Percentiles rank a stretch among this genome's conserved stretches.
phyloP scores from a whole-genome alignment of 1,140 invertebrate genomes.

The Hormaphis cornu region DNA sequence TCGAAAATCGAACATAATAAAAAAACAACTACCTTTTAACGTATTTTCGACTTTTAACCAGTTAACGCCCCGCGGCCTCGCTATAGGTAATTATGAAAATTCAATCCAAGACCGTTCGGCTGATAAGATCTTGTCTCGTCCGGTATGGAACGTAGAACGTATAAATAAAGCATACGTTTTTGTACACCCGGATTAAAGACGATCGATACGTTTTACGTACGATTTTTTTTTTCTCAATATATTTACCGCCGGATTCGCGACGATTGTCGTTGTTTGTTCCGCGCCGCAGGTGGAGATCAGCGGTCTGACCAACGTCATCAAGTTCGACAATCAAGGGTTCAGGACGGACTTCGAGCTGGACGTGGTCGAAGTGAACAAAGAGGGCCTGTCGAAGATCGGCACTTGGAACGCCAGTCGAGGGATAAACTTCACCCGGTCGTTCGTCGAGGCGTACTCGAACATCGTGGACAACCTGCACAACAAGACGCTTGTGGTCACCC shows the following conservation, averaged over 20 bases:
- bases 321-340: conserved; percentile 89
- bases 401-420: conserved; percentile 81
- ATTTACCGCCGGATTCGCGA: not conserved
- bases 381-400: conserved; percentile 71
- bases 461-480: conserved; percentile 82
- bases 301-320: conserved; percentile 83
- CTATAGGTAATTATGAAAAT: no score
- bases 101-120: no score
- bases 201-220: not conserved
- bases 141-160: no score
- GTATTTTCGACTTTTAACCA: no score
- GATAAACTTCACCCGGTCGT: conserved; percentile 81
- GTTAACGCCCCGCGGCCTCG: no score
- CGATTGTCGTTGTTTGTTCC: not conserved
- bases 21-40: no score
- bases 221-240: not conserved
- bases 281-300: conserved; percentile 69
- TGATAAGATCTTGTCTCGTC: no score
- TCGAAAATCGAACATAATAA: no score
- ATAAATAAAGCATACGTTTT: no score
- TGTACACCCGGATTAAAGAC: no score
- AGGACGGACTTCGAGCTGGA: conserved; percentile 82
- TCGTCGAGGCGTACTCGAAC: conserved; percentile 69
- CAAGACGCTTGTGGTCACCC: conserved; percentile 84
- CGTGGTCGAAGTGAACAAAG: conserved; percentile 76